Conservation (phyloP, 1,140 invertebrate species). For the Plodia interpunctella region DNA sequence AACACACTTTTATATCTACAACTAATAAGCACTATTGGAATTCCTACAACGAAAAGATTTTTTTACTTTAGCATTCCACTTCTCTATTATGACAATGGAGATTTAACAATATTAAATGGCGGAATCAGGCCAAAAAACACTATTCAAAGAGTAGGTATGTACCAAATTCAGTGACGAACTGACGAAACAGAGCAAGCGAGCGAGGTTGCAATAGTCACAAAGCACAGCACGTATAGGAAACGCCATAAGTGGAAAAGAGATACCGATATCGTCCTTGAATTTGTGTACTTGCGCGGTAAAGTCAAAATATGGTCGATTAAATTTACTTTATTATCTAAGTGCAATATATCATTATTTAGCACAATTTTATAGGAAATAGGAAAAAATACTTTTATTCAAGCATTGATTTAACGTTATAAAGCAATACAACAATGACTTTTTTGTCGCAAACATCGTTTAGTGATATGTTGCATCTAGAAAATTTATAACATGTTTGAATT, state of each 20-base stretch:
- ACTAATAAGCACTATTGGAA: slow-evolving; percentile 8
- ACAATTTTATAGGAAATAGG: neutral
- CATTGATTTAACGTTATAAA: neutral
- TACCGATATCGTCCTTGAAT: slow-evolving; percentile 44
- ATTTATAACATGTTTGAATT: neutral
- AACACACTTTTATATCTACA: slow-evolving; percentile 38
- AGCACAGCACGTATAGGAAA: slow-evolving; percentile 15
- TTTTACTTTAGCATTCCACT: neutral
- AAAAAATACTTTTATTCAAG: neutral
- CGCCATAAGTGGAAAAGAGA: slow-evolving; percentile 46
- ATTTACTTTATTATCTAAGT: neutral
- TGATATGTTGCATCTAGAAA: too few relatives aligned
- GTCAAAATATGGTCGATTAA: slow-evolving; percentile 49
- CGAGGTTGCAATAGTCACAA: slow-evolving; percentile 36
- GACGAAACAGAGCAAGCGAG: slow-evolving; percentile 49
- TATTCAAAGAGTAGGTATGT: slow-evolving; percentile 44
- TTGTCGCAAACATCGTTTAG: too few relatives aligned
- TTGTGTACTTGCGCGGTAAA: slow-evolving; percentile 69
- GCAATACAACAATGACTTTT: neutral
- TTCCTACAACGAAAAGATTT: slow-evolving; percentile 19
- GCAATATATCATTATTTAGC: neutral
- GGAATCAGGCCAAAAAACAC: slow-evolving; percentile 59
- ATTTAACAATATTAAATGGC: slow-evolving; percentile 60
- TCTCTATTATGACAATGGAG: slow-evolving; percentile 36
- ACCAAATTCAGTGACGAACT: slow-evolving; percentile 56